Conservation (phyloP, 2,113 vertebrate genomes). For the Ictidomys tridecemlineatus region DNA sequence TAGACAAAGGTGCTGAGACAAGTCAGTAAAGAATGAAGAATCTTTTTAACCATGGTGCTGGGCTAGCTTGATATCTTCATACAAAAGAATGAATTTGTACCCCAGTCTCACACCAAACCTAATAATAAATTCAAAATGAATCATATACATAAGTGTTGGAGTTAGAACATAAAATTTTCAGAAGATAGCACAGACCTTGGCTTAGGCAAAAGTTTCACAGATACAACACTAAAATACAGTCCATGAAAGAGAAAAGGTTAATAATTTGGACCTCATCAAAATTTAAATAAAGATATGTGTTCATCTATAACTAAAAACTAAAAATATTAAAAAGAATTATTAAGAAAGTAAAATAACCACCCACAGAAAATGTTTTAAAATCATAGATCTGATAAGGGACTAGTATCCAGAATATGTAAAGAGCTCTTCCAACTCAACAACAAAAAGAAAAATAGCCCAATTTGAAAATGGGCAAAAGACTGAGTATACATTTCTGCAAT, state of each 20-base stretch:
- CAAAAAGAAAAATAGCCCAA: not conserved
- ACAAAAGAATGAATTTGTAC: not conserved
- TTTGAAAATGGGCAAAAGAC: not conserved
- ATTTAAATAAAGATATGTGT: not conserved
- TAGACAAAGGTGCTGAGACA: not conserved
- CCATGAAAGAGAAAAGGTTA: not conserved
- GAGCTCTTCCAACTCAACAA: not conserved
- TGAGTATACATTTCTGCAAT: not conserved
- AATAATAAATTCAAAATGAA: not conserved
- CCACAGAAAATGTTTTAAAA: conserved; percentile 5
- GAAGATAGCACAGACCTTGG: not conserved
- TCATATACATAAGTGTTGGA: not conserved
- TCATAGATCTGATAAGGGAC: not conserved
- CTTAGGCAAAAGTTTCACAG: not conserved
- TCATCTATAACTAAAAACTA: too few relatives aligned
- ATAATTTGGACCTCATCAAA: not conserved
- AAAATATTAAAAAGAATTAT: not conserved
- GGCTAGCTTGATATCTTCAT: not conserved
- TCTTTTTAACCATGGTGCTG: not conserved
- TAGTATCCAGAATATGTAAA: not conserved
- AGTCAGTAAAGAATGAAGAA: not conserved
- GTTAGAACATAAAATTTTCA: not conserved
- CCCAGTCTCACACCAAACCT: not conserved
- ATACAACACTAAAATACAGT: not conserved
- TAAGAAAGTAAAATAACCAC: not conserved